Base-by-base conservation (phyloP, 2,888 invertebrate genomes). In the Globia sparganii region DNA sequence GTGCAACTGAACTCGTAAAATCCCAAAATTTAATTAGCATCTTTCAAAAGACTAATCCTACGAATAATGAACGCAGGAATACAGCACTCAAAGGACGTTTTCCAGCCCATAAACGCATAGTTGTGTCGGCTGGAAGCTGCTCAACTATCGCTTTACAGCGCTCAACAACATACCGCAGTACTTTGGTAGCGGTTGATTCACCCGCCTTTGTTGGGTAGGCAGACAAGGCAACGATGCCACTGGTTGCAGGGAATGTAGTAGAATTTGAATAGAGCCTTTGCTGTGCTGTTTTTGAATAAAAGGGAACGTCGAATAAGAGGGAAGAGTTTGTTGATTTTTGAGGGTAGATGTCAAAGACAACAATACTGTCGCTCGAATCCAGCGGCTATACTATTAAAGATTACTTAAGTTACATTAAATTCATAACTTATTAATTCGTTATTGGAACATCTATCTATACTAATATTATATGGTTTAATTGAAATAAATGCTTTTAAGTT, bases 71-170 rank as follows among this genome's bases (percentile, higher is more conserved):
- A 61, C 25, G 9, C 4, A 58, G 31, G 37, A 0, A 21, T 43
- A 34, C n/a, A 80, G 5, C 28, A 34, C 18, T 64, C n/a, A n/a
- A 49, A 78, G 80, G 49, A 34, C 28, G 2, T n/a, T 49, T 25
- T 58, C 3, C 31, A 25, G 64, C n/a, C 3, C 46, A 74, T 40
- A 62, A n/a, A 25, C 34, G 34, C 72, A 80, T 72, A 58, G 58
- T 67, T 67, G 31, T 28, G 46, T 37, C 25, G 11, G 40, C 28
- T 18, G 8, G 75, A 68, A 75, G 49, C 37, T 74, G 31, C n/a
- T 37, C 28, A n/a, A 46, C 28, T 68, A 62, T 68, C 56, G 28
- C 34, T 15, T 18, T 37, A 59, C n/a, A 66, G 37, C n/a, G 49
- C 56, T n/a, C 46, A 9, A 69, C 31, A 40, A 31, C 21, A 31